Evolutionary conservation across 2,888 invertebrate species (phyloP).

Genomic region (Oxyscelio sp.): DNA sequence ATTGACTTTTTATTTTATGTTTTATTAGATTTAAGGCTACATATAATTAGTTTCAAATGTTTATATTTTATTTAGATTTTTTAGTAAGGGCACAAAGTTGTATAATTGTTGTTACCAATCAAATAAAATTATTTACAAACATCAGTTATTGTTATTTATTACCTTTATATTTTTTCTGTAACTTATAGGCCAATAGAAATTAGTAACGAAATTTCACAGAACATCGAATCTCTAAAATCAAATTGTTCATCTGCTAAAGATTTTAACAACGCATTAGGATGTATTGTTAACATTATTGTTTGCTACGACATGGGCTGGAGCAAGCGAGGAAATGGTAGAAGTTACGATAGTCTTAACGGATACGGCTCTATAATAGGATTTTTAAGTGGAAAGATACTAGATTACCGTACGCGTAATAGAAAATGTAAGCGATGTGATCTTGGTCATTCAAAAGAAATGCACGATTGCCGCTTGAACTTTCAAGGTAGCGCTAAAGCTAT

Average conservation of each 20-base stretch:
- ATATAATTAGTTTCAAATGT: too few relatives aligned
- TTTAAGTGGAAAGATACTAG: constrained; percentile 2
- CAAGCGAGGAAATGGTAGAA: constrained; percentile 26
- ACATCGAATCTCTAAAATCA: constrained; percentile 31
- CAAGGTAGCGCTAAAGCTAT: constrained; percentile 80
- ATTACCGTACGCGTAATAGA: constrained; percentile 19
- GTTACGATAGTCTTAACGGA: constrained; percentile 17
- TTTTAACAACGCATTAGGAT: constrained; percentile 58
- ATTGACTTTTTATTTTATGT: too few relatives aligned
- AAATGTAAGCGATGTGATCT: constrained; percentile 1
- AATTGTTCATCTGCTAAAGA: constrained; percentile 21
- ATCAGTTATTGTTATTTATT: neutral
- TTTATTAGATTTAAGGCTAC: too few relatives aligned
- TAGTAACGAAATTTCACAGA: constrained; percentile 69
- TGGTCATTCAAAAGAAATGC: neutral
- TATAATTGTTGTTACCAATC: too few relatives aligned
- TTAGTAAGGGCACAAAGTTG: too few relatives aligned
- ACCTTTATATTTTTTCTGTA: neutral
- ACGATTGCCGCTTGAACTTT: constrained; percentile 34
- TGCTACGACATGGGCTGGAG: constrained; percentile 32
- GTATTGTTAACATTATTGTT: constrained; percentile 63
- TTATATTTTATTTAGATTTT: too few relatives aligned
- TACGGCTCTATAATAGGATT: constrained; percentile 25
- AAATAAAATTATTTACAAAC: neutral
- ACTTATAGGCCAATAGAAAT: constrained; percentile 66